phyloP scores from a whole-genome alignment of 2,113 vertebrate genomes.

The Paramormyrops kingsleyae region DNA sequence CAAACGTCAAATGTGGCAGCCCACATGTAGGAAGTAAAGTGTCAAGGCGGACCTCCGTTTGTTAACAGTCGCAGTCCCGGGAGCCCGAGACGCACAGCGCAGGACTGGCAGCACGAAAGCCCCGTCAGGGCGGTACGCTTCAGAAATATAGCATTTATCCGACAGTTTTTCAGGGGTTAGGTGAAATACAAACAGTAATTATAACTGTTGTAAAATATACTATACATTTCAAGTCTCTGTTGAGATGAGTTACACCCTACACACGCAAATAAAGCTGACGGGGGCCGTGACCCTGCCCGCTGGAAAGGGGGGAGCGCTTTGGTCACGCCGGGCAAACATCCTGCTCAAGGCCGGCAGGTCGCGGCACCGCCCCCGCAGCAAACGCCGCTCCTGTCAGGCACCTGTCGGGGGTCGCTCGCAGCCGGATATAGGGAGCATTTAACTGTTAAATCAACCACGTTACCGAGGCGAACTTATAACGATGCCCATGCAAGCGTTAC shows the following conservation, averaged over 20 bases:
- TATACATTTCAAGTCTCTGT: background rate
- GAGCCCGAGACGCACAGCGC: background rate
- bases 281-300: background rate
- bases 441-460: background rate
- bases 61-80: no score
- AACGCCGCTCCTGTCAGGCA: slow-evolving; percentile 4
- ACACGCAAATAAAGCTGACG: background rate
- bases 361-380: background rate
- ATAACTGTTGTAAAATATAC: background rate
- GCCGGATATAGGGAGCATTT: slow-evolving; percentile 14
- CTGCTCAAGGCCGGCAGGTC: background rate
- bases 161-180: no score
- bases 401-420: background rate
- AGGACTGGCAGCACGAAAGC: background rate
- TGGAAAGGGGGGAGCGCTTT: background rate
- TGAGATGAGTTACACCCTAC: background rate
- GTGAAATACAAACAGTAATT: background rate
- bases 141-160: background rate
- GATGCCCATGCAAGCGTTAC: background rate
- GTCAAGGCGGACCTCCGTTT: background rate
- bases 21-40: background rate
- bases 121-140: background rate
- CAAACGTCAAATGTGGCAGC: background rate
- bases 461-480: background rate
- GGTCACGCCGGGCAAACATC: background rate